A percentile compares a stretch with the other conserved stretches of the same genome.
These are phyloP conservation scores for Anolis sagrei DNA, from an alignment of 2,113 vertebrate species.

Conservation along the genomic window DNA sequence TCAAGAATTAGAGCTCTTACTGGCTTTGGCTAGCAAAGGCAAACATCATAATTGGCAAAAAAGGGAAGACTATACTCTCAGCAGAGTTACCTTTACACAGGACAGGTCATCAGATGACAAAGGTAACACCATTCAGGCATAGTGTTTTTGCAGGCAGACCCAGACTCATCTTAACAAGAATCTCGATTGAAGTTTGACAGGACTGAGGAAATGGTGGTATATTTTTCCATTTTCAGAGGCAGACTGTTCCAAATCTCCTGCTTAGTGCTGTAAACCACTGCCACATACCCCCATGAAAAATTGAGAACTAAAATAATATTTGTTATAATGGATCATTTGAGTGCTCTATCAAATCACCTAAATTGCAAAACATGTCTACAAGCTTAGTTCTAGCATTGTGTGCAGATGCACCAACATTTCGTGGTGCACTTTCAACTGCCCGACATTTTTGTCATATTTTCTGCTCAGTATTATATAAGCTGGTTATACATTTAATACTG, in stretches of 20 bases:
- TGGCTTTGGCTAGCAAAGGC: constrained; percentile 35
- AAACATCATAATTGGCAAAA: not conserved
- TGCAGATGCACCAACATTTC: not conserved
- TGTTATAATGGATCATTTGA: not conserved
- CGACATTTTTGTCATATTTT: not conserved
- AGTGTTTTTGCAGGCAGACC: constrained; percentile 24
- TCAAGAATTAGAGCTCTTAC: constrained; percentile 19
- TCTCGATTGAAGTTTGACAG: constrained; percentile 33
- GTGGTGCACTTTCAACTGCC: not conserved
- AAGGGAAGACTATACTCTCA: constrained; percentile 21
- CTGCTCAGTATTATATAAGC: no score
- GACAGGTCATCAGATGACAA: constrained; percentile 22
- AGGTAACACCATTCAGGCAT: constrained; percentile 1
- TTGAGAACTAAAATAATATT: not conserved
- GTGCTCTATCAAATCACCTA: not conserved
- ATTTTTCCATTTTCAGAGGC: not conserved
- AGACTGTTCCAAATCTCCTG: not conserved
- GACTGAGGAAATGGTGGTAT: not conserved
- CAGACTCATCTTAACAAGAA: constrained; percentile 24
- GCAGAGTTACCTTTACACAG: not conserved
- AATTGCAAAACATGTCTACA: not conserved
- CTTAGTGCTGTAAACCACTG: not conserved
- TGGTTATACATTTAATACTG: no score
- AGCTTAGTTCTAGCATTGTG: not conserved
- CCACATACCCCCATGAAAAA: not conserved